phyloP scores from a whole-genome alignment of 1,140 invertebrate species.

The Drosophila sp. region DNA sequence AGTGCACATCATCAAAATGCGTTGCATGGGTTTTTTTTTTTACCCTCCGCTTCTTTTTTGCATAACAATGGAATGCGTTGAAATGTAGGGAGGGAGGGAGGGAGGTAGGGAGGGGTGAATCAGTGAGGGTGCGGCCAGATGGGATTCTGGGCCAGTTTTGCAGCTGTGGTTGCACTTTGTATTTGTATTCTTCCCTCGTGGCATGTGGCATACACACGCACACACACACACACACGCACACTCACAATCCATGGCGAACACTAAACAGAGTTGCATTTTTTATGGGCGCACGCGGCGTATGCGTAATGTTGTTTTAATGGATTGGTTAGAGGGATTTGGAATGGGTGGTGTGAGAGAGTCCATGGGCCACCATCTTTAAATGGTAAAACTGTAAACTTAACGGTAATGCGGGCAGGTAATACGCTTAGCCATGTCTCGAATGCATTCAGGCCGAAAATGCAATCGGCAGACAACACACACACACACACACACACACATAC shows the following conservation, averaged over 20 bases:
- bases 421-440: slow-evolving; percentile 63
- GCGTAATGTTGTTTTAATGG: slow-evolving; percentile 62
- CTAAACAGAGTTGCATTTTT: slow-evolving; percentile 59
- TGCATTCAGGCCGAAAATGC: slow-evolving; percentile 62
- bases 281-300: slow-evolving; percentile 60
- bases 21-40: slow-evolving; percentile 28
- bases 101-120: slow-evolving; percentile 20
- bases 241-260: slow-evolving; percentile 25
- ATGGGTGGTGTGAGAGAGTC: not conserved
- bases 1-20: slow-evolving; percentile 57
- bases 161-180: slow-evolving; percentile 51
- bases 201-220: not conserved
- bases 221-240: not conserved
- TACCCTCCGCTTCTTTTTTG: slow-evolving; percentile 30
- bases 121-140: slow-evolving; percentile 12
- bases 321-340: slow-evolving; percentile 34
- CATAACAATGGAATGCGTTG: slow-evolving; percentile 47
- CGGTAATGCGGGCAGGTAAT: slow-evolving; percentile 59
- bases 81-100: not conserved
- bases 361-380: slow-evolving; percentile 29
- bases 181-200: slow-evolving; percentile 21
- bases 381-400: slow-evolving; percentile 60
- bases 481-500: not conserved
- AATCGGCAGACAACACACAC: slow-evolving; percentile 16
- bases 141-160: slow-evolving; percentile 9